phyloP scores from a whole-genome alignment of 2,113 vertebrate genomes.

The Mungos mungo region DNA sequence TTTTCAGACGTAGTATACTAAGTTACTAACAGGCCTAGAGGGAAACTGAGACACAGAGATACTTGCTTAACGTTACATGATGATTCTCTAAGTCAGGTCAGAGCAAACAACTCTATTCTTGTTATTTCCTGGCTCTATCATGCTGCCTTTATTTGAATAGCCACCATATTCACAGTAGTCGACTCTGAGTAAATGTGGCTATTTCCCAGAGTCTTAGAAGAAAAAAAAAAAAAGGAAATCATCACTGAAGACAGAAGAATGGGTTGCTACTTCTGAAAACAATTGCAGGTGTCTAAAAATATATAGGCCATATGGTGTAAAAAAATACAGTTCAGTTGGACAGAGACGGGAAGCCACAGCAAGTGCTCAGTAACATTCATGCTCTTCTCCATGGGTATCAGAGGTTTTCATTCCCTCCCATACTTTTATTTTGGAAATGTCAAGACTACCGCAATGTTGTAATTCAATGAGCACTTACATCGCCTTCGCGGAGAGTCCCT shows the following conservation, averaged over 20 bases:
- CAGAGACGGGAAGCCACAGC: not conserved
- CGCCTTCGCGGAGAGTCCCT: not conserved
- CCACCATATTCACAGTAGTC: fast-evolving
- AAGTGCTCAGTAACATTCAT: not conserved
- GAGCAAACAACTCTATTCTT: fast-evolving
- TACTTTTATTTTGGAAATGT: not conserved
- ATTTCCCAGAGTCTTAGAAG: not conserved
- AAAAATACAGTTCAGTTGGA: not conserved
- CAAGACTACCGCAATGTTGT: fast-evolving
- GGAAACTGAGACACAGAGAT: not conserved
- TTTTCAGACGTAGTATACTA: too few species aligned
- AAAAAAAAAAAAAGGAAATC: too few species aligned
- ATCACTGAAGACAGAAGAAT: not conserved
- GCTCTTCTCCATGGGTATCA: fast-evolving
- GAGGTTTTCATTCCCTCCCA: fast-evolving
- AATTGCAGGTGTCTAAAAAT: not conserved
- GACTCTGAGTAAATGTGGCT: not conserved
- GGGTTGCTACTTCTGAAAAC: not conserved
- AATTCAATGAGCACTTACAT: fast-evolving
- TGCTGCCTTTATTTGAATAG: not conserved
- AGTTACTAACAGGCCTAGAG: not conserved
- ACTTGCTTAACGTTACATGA: not conserved
- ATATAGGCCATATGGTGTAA: not conserved
- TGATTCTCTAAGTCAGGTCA: not conserved
- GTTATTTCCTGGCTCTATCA: fast-evolving